Evolutionary conservation across 2,797 vertebrate species (phyloP).

Genomic region (Novumbra hubbsi): DNA sequence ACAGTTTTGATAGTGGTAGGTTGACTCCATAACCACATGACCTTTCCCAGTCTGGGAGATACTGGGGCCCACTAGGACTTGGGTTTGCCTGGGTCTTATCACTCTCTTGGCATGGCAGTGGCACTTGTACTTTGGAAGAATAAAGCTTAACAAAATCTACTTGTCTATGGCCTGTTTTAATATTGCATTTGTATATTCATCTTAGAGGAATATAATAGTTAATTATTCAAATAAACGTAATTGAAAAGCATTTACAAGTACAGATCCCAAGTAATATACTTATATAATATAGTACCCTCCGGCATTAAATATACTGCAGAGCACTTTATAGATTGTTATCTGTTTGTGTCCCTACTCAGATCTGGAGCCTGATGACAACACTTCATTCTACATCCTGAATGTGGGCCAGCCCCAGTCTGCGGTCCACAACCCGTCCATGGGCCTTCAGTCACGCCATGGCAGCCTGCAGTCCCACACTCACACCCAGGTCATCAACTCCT

Average conservation of each 20-base stretch:
- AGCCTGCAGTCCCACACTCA: constrained; percentile 82
- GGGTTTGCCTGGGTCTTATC: constrained; percentile 50
- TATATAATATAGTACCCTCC: neutral
- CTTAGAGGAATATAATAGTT: neutral
- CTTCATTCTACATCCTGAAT: constrained; percentile 95
- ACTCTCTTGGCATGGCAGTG: constrained; percentile 7
- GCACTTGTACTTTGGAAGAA: neutral
- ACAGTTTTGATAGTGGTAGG: no score
- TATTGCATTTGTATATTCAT: neutral
- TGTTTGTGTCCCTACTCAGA: constrained; percentile 66
- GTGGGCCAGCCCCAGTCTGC: constrained; percentile 88
- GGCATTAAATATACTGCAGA: neutral
- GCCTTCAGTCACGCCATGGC: constrained; percentile 81
- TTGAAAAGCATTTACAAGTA: neutral
- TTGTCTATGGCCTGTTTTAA: constrained; percentile 2
- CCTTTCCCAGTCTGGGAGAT: constrained; percentile 23
- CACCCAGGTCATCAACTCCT: constrained; percentile 81
- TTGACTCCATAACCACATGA: no score
- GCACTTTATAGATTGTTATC: constrained; percentile 20
- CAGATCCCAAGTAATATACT: neutral
- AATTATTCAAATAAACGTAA: neutral
- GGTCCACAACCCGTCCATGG: constrained; percentile 85
- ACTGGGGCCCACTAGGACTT: constrained; percentile 13
- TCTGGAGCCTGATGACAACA: constrained; percentile 92
- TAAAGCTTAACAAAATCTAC: neutral